Percentiles rank a stretch among this genome's conserved stretches.
phyloP scores from a whole-genome alignment of 2,797 vertebrate species.

The Mionectes olivaceus region DNA sequence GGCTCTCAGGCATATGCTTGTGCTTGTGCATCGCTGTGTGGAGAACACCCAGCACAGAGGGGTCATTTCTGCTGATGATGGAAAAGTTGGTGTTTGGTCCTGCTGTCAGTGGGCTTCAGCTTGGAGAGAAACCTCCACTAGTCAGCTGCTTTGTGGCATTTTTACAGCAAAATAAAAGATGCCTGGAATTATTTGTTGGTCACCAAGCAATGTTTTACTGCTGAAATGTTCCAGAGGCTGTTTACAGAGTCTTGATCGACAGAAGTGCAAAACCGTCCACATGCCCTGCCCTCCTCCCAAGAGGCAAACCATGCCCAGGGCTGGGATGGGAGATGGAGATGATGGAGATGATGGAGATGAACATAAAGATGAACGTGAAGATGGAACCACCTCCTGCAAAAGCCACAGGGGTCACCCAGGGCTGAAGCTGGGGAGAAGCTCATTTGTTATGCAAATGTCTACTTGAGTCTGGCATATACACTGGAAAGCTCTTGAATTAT shows the following conservation, averaged over 20 bases:
- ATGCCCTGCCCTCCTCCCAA: not conserved
- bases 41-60: not conserved
- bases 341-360: not conserved
- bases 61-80: not conserved
- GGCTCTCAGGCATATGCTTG: not conserved
- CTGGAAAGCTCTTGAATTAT: conserved; percentile 55
- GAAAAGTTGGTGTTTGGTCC: not conserved
- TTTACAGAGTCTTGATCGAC: not conserved
- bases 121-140: not conserved
- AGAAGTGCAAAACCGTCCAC: not conserved
- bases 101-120: not conserved
- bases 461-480: not conserved
- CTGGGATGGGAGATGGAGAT: not conserved
- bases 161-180: conserved; percentile 7
- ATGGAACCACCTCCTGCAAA: not conserved
- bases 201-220: not conserved
- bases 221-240: not conserved
- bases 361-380: not conserved
- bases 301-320: not conserved
- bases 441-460: conserved; percentile 69
- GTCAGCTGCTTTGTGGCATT: not conserved
- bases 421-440: not conserved
- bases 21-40: not conserved
- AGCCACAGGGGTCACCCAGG: not conserved
- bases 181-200: not conserved